Base-by-base conservation (phyloP, 2,888 invertebrate genomes). In the Drosophila prostipennis region DNA sequence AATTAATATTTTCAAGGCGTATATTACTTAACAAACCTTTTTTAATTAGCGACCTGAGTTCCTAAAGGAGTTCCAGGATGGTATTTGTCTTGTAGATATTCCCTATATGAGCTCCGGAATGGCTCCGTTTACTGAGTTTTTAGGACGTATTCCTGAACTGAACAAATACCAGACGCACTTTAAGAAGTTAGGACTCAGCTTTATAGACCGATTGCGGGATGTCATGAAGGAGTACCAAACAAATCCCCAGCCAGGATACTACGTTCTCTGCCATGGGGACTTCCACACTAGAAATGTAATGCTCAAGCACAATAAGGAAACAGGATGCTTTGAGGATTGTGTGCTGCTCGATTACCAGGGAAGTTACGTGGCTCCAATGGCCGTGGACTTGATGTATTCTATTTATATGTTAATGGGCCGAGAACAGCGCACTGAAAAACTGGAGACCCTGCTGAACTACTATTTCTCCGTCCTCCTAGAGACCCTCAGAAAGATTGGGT, bases 241-340 rank as follows among this genome's bases (percentile, higher is more conserved):
- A 0, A 80, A 77, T 16, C 78, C 51, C 4, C 68, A 71, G 6
- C 14, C 53, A 0, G 53, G 56, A 0, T 69, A 65, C 14, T 90
- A 89, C 54, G 87, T 86, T 4, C 73, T 89, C 3, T 79, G 79
- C 40, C 90, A 90, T 64, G 90, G 89, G 0, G 90, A 90, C 53
- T 86, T 74, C 32, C 89, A 90, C 67, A 4, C 43, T 0, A 78
- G 79, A 5, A 90, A 90, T 34, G 74, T 89, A 77, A 85, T 89
- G 89, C 85, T 82, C 10, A 82, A 74, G 29, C 53, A 60, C 19
- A 70, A 68, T 40, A 45, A 37, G 39, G 43, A 52, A 5, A 72
- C 39, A 0, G 71, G 67, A 0, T 11, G 42, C 14, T 56, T 69
- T 10, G 67, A 77, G 37, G 89, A 88, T n/a, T 74, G 80, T 6